Evolutionary conservation across 2,797 vertebrate genomes (phyloP).

Genomic region (Centroberyx gerrardi): DNA sequence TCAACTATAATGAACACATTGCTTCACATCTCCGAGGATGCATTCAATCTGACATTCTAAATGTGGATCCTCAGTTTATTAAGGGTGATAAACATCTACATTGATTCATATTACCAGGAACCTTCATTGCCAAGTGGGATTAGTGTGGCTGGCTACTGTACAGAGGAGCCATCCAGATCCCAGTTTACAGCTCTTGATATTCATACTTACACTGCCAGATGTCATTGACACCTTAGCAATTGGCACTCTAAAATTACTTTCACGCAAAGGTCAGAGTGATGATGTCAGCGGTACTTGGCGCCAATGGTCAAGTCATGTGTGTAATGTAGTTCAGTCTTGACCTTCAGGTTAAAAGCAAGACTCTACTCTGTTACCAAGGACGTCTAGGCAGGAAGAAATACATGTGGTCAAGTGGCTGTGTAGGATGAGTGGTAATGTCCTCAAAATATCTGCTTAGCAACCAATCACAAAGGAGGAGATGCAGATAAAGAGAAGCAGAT

Average conservation of each 20-base stretch:
- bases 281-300: slow-evolving; percentile 62
- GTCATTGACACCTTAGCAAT: slow-evolving; percentile 62
- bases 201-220: slow-evolving; percentile 50
- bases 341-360: slow-evolving; percentile 1
- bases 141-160: slow-evolving; percentile 47
- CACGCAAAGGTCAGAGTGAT: slow-evolving; percentile 68
- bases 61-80: slow-evolving; percentile 21
- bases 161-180: slow-evolving; percentile 39
- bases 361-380: slow-evolving; percentile 29
- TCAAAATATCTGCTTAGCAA: too few relatives aligned
- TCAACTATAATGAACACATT: not conserved
- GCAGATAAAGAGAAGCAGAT: too few relatives aligned
- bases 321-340: slow-evolving; percentile 15
- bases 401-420: not conserved
- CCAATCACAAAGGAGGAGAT: too few relatives aligned
- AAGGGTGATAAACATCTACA: slow-evolving; percentile 34
- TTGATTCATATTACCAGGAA: slow-evolving; percentile 39
- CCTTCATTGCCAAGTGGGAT: slow-evolving; percentile 52
- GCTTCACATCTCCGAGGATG: not conserved
- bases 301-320: slow-evolving; percentile 17
- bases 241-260: slow-evolving; percentile 63
- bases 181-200: slow-evolving; percentile 49
- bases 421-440: too few relatives aligned
- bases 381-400: slow-evolving; percentile 26
- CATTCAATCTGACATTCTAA: slow-evolving; percentile 25